phyloP scores from a whole-genome alignment of 1,140 invertebrate genomes.

The Stegodyphus dumicola region DNA sequence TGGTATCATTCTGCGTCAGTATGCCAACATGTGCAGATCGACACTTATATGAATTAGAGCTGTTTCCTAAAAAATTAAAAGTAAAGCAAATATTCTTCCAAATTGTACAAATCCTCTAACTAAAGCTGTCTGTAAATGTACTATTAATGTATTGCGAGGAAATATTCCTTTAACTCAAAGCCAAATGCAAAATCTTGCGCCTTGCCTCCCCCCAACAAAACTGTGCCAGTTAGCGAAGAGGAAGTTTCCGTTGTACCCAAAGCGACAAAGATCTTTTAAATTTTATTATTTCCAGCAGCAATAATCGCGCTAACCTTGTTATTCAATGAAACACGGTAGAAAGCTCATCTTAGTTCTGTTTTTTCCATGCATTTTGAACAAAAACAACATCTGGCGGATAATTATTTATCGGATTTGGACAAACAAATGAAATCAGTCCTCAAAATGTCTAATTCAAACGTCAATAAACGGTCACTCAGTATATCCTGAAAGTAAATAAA shows the following conservation, averaged over 20 bases:
- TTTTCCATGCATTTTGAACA: neutral
- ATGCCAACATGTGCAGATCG: neutral
- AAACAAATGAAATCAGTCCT: neutral
- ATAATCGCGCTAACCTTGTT: neutral
- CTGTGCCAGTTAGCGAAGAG: neutral
- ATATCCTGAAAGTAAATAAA: no score
- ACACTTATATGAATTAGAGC: neutral
- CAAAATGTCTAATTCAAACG: neutral
- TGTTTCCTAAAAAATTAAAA: neutral
- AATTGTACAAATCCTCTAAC: neutral
- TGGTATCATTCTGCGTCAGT: neutral
- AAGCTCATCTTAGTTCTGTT: neutral
- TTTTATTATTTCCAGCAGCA: neutral
- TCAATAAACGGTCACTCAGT: neutral
- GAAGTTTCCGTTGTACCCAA: neutral
- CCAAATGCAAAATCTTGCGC: no score
- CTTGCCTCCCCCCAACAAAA: no score
- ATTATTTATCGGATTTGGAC: neutral
- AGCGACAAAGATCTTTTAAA: neutral
- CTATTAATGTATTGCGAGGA: slow-evolving; percentile 1
- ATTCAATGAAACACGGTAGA: slow-evolving; percentile 5
- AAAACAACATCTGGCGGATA: no score
- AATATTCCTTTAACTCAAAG: neutral
- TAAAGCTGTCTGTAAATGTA: slow-evolving; percentile 5
- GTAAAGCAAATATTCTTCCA: neutral